These are phyloP conservation scores for Drosophila longiperda DNA, from an alignment of 2,888 invertebrate genomes.

Conservation along the genomic window DNA sequence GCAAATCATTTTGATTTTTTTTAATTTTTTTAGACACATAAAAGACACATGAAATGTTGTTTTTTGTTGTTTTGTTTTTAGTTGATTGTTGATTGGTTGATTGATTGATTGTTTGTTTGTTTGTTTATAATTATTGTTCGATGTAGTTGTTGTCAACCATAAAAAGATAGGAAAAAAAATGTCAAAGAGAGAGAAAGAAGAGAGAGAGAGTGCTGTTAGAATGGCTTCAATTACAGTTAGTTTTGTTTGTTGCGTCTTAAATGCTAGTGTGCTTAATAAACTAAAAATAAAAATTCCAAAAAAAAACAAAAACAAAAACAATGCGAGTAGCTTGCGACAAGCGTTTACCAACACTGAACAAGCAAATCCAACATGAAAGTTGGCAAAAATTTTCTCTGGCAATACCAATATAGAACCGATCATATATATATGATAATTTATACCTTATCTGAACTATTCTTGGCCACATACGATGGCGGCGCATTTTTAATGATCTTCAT, in stretches of 20 bases:
- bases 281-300: background rate
- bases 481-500: slow-evolving; percentile 93
- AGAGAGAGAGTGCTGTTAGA: slow-evolving; percentile 67
- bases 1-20: slow-evolving; percentile 15
- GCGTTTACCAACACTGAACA: slow-evolving; percentile 70
- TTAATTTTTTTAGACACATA: slow-evolving; percentile 53
- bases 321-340: slow-evolving; percentile 36
- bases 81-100: slow-evolving; percentile 12
- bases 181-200: slow-evolving; percentile 59
- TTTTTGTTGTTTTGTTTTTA: slow-evolving; percentile 34
- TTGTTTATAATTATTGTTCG: slow-evolving; percentile 13
- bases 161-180: slow-evolving; percentile 37
- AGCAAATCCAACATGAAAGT: slow-evolving; percentile 36
- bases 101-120: slow-evolving; percentile 15
- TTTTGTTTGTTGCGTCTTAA: slow-evolving; percentile 33
- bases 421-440: slow-evolving; percentile 1
- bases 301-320: background rate
- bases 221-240: slow-evolving; percentile 62
- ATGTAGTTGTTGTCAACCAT: slow-evolving; percentile 45
- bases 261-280: slow-evolving; percentile 29
- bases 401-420: slow-evolving; percentile 14
- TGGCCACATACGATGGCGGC: slow-evolving; percentile 93
- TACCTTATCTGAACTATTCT: slow-evolving; percentile 95
- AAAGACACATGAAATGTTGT: slow-evolving; percentile 56
- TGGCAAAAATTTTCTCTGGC: slow-evolving; percentile 33